Base-by-base conservation (phyloP, 2,113 vertebrate genomes). In the Perccottus glenii region DNA sequence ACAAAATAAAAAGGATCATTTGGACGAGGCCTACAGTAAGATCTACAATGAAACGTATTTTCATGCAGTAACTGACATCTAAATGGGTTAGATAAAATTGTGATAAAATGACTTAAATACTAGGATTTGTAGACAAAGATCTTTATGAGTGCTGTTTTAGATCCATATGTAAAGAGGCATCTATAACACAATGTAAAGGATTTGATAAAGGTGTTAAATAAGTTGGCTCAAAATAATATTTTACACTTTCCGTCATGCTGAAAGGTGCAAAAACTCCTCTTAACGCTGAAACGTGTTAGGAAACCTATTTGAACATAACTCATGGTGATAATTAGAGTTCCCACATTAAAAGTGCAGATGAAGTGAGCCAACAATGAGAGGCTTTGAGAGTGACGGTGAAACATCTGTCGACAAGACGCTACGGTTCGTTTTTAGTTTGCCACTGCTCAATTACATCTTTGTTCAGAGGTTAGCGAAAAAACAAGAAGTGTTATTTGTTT, bases 301-400 rank as follows among this genome's bases (percentile, higher is more conserved):
- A 85, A 87, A 92, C 88, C 88, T 91, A 93, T 90, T 94, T 84
- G 91, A 93, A 92, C 88, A 93, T 79, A 93, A 90, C 85, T 90
- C 38, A 83, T 94, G 89, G 93, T 94, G 94, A 94, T 95, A 95
- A 96, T 95, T 95, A 94, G 93, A 94, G 88, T 94, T 94, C 89
- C 91, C 93, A 94, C 92, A 92, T 93, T 88, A 89, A 64, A 89
- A 91, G 83, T 85, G 92, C 59, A 88, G 80, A 90, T 92, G 90
- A 89, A 85, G 91, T 91, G 82, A 94, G 90, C 93, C 93, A 93
- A 90, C 91, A 93, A 93, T 92, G 83, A 92, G 81, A 89, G 78
- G 65, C 60, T 80, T 59, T 46, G 3, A 72, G 62, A 78, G 52
- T 70, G 45, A 67, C 56, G 57, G 65, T 55, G 60, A 73, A 80